phyloP scores from a whole-genome alignment of 1,140 invertebrate species.

The Drosophila erecta region DNA sequence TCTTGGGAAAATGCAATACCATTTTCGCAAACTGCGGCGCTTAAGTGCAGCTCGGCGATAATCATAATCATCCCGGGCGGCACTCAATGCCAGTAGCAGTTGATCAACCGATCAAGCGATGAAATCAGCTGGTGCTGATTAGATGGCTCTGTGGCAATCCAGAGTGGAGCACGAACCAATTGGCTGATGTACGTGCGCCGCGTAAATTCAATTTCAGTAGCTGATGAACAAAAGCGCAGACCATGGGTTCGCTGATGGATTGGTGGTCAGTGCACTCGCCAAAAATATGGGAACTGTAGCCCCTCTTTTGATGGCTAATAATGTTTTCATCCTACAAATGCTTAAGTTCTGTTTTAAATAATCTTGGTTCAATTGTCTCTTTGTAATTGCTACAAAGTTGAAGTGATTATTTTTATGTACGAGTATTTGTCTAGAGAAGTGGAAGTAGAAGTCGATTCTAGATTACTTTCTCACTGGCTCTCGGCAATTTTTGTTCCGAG shows the following conservation, averaged over 20 bases:
- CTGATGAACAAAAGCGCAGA: slow-evolving; percentile 57
- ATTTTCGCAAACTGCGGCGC: slow-evolving; percentile 57
- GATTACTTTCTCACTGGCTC: not conserved
- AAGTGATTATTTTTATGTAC: no score
- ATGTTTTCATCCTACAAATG: not conserved
- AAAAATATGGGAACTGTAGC: not conserved
- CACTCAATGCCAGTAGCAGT: slow-evolving; percentile 70
- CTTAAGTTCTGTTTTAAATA: no score
- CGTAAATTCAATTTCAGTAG: slow-evolving; percentile 84
- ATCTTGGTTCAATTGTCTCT: no score
- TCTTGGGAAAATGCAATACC: slow-evolving; percentile 52
- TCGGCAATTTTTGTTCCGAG: slow-evolving; percentile 9
- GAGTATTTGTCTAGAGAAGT: no score
- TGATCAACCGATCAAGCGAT: slow-evolving; percentile 33
- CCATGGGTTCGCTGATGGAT: slow-evolving; percentile 33
- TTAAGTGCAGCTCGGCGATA: slow-evolving; percentile 43
- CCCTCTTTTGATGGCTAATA: no score
- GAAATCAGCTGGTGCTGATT: slow-evolving; percentile 59
- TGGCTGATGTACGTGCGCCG: slow-evolving; percentile 76
- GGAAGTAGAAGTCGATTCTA: not conserved
- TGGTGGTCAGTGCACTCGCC: slow-evolving; percentile 11
- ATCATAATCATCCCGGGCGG: slow-evolving; percentile 51
- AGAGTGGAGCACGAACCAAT: slow-evolving; percentile 61
- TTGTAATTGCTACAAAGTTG: no score
- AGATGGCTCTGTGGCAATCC: slow-evolving; percentile 48